A percentile compares a stretch with the other conserved stretches of the same genome.
phyloP scores from a whole-genome alignment of 2,113 vertebrate species.

The Lichenostomus cassidix region DNA sequence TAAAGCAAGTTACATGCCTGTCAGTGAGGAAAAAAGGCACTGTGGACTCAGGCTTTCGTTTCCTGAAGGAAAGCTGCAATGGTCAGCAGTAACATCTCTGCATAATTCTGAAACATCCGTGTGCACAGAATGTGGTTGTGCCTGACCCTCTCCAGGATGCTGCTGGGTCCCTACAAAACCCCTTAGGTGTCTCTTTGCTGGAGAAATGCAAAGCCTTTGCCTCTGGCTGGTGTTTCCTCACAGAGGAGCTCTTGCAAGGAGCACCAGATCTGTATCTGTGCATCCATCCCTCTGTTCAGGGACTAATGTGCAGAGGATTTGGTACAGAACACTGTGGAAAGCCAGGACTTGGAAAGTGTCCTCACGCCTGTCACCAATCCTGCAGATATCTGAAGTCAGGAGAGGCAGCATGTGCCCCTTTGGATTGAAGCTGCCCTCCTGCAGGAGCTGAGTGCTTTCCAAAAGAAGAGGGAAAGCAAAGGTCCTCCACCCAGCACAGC shows the following conservation, averaged over 20 bases:
- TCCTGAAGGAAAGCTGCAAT: background rate
- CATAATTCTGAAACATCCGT: accelerated
- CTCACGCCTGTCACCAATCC: background rate
- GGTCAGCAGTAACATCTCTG: background rate
- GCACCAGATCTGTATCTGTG: accelerated
- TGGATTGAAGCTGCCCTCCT: background rate
- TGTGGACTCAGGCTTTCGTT: accelerated
- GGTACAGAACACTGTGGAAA: accelerated
- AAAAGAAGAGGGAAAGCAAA: background rate
- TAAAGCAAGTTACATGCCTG: accelerated
- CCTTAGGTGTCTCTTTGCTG: accelerated
- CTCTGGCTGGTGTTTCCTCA: accelerated
- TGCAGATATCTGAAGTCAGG: accelerated
- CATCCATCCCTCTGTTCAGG: background rate
- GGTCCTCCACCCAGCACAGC: background rate
- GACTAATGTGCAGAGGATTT: accelerated
- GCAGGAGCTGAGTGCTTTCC: background rate
- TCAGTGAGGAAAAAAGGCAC: background rate
- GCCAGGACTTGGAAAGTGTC: background rate
- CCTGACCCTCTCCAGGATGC: accelerated
- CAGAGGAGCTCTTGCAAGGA: background rate
- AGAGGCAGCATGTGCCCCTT: accelerated
- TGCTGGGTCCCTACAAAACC: background rate
- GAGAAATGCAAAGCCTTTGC: background rate
- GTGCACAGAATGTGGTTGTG: background rate